Evolutionary conservation across 2,113 vertebrate genomes (phyloP).

Genomic region (Myrmecobius fasciatus): DNA sequence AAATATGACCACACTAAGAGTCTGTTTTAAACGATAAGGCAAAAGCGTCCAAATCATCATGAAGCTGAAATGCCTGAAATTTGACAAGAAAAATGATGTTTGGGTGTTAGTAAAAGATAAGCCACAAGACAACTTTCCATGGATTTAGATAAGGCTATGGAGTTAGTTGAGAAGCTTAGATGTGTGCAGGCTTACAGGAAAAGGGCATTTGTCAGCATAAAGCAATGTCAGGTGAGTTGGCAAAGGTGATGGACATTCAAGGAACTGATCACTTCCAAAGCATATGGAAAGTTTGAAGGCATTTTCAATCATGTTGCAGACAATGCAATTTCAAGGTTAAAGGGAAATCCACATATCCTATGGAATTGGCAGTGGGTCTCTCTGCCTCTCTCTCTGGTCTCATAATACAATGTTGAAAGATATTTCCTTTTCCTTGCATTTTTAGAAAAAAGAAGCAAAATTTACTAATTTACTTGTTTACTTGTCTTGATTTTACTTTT

Average conservation of each 20-base stretch:
- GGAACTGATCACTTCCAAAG: constrained; percentile 56
- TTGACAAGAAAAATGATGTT: constrained; percentile 65
- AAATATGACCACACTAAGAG: constrained; percentile 44
- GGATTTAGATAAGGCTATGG: constrained; percentile 63
- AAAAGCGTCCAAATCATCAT: constrained; percentile 63
- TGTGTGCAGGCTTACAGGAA: constrained; percentile 65
- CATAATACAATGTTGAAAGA: constrained; percentile 43
- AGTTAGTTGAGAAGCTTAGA: constrained; percentile 20
- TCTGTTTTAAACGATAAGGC: constrained; percentile 65
- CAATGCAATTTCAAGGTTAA: constrained; percentile 67
- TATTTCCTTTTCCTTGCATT: constrained; percentile 7
- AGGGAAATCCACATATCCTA: constrained; percentile 68
- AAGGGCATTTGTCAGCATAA: constrained; percentile 36
- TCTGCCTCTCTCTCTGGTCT: constrained; percentile 26
- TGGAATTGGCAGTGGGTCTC: constrained; percentile 43
- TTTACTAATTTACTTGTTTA: neutral
- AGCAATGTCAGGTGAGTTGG: constrained; percentile 62
- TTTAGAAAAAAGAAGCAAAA: neutral
- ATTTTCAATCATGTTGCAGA: constrained; percentile 69
- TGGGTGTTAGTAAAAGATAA: constrained; percentile 63
- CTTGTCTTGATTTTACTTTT: neutral
- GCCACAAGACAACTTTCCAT: constrained; percentile 29
- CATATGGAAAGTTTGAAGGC: constrained; percentile 51
- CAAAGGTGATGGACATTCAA: constrained; percentile 51
- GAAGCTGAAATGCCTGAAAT: constrained; percentile 58